Evolutionary conservation across 2,888 invertebrate genomes (phyloP), one percentile per base, ranked within the genome.

Genomic region (Conus canariensis): DNA sequence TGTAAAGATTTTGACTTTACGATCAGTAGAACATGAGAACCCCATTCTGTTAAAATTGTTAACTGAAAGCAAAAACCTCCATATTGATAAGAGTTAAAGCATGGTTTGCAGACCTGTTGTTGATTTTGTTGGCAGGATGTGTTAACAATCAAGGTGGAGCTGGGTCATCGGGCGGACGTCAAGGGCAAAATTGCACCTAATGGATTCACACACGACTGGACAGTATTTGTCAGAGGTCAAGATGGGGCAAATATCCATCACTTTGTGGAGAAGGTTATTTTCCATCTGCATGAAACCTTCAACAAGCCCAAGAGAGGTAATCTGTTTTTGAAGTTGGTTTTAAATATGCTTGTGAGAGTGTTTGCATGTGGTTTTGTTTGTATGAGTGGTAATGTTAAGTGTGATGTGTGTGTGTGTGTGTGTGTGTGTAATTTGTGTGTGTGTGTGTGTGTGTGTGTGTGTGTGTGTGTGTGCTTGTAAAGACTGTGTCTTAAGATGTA

Each of bases 131-230:
- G 30, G 12, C 82, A 89, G 89, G 89, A 89, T 82, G 90, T 92
- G 64, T 90, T 91, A 30, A 91, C 90, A 96, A 98, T 99, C 94
- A 98, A 97, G 96, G 97, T 99, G 95, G 99, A 99, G 97, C 98
- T 99, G 96, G 99, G 99, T 93, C 99, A 99, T 97, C 97, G 97
- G 96, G 98, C 99, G 93, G 97, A 97, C 92, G 96, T 98, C 94
- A 97, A 98, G 95, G 97, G 12, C 19, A 83, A 83, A 22, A 7
- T 19, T 22, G 1, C 98, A 22, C 97, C 97, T 56, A 98, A 98
- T 96, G 99, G 98, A 86, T 99, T 98, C 96, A 99, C 99, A 93
- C 99, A 99, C 97, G 99, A 99, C 96, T 99, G 99, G 99, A 98
- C 98, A 96, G 98, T 99, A 89, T 99, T 98, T 97, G 98, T 99